These are phyloP conservation scores for Drosophila micromelanica DNA, from an alignment of 1,140 invertebrate genomes.

Conservation along the genomic window DNA sequence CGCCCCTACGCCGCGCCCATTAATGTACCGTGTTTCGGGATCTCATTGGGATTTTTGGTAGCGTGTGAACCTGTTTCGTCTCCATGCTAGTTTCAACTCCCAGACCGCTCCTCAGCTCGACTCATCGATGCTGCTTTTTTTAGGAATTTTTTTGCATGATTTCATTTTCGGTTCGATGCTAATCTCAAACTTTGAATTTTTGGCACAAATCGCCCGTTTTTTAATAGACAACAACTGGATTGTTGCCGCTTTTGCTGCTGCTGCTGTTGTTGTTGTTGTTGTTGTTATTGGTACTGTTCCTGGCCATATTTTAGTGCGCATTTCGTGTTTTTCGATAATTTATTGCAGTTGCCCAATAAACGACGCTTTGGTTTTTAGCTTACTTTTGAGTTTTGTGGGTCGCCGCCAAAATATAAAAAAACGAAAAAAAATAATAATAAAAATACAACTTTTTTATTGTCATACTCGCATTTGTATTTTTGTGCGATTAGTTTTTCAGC, in stretches of 20 bases:
- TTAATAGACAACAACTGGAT: constrained; percentile 71
- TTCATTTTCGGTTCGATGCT: constrained; percentile 63
- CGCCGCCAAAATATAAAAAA: constrained; percentile 10
- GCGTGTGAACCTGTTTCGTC: constrained; percentile 81
- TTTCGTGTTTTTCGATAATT: constrained; percentile 83
- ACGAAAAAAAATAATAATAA: not conserved
- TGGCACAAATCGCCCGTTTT: constrained; percentile 52
- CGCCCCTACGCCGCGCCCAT: constrained; percentile 18
- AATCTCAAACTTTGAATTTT: constrained; percentile 71
- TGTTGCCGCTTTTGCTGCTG: constrained; percentile 29
- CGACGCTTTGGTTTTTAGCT: constrained; percentile 37
- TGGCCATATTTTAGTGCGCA: constrained; percentile 59
- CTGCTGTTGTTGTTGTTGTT: constrained; percentile 34
- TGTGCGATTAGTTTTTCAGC: constrained; percentile 70
- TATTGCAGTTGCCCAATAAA: constrained; percentile 81
- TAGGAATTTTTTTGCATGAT: constrained; percentile 50
- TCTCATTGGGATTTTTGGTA: constrained; percentile 40
- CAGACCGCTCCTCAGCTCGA: not conserved
- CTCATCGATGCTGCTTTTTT: constrained; percentile 23
- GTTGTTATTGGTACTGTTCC: constrained; percentile 35
- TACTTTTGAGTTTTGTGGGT: constrained; percentile 37
- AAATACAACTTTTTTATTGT: constrained; percentile 70
- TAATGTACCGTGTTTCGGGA: constrained; percentile 22
- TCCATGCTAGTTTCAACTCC: constrained; percentile 14
- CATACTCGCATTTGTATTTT: constrained; percentile 66